Base-by-base conservation (phyloP, 2,888 invertebrate species). In the Girardia tigrina region DNA sequence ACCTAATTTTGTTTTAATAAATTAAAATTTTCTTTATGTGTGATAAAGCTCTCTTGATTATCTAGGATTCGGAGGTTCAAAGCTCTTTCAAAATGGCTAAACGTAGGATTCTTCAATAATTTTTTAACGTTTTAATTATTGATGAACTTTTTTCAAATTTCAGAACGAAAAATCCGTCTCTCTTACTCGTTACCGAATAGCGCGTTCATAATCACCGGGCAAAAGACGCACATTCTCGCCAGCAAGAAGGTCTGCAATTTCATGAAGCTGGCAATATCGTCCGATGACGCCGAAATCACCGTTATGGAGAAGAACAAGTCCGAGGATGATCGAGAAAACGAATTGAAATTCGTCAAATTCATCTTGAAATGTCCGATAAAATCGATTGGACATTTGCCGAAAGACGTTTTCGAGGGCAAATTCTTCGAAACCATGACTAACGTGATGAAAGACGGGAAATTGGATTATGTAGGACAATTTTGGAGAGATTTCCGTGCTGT, bases 201-300 rank as follows among this genome's bases (percentile, higher is more conserved):
- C 0, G 89, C 97, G 75, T 91, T 93, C 86, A 89, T 97, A 6
- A 87, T 98, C 78, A 90, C 92, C 56, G 90, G 91, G 79, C 88
- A 90, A 70, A 88, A 88, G 42, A 90, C 94, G 78, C 89, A 90
- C 82, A 92, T 98, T 81, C 86, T 98, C 77, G 92, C 94, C 0
- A 94, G 94, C 82, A 95, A 94, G 85, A 95, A 95, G 87, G 98
- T 98, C 85, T 92, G 94, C 78, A 95, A 97, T 81, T 98, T 95
- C 85, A 86, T 98, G 73, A 89, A 91, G 80, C 91, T 92, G 83
- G 78, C 81, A 14, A 82, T 83, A 16, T 78, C 79, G 2, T 78
- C 80, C 6, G 81, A 82, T 72, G 81, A 80, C 79, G 88, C 88
- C 77, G 89, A 89, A 23, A 86, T 93, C 42, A 92, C 93, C 12